phyloP scores from a whole-genome alignment of 2,113 vertebrate genomes.

The Neofelis nebulosa region DNA sequence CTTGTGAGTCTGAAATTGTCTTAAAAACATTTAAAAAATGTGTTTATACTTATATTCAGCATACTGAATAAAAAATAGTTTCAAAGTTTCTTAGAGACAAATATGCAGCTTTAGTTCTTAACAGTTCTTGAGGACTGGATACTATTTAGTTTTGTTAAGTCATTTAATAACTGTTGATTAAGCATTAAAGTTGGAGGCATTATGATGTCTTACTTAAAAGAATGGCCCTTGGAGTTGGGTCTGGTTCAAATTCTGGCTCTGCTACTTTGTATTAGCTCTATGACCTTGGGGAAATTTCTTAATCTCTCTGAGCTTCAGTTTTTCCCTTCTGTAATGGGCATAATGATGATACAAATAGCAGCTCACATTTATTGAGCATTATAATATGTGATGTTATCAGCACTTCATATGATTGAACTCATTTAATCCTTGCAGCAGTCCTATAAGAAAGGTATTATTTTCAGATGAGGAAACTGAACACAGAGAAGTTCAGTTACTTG shows the following conservation, averaged over 20 bases:
- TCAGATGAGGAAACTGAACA: not conserved
- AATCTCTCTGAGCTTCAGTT: not conserved
- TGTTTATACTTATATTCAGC: not conserved
- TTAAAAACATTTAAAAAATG: not conserved
- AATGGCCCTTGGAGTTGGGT: not conserved
- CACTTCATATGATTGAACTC: conserved; percentile 10
- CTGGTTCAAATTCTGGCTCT: not conserved
- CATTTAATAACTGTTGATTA: not conserved
- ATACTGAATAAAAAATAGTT: not conserved
- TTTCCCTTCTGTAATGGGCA: not conserved
- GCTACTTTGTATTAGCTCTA: not conserved
- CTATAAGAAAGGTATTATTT: not conserved
- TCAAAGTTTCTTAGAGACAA: not conserved
- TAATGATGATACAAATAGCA: not conserved
- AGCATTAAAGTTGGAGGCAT: not conserved
- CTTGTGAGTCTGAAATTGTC: not conserved
- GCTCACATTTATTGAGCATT: not conserved
- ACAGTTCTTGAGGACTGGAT: not conserved
- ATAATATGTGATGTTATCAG: not conserved
- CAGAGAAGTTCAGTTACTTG: not conserved
- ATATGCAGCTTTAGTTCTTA: not conserved
- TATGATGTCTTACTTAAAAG: not conserved
- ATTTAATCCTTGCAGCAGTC: not conserved
- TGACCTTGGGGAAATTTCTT: not conserved
- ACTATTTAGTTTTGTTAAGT: not conserved